Evolutionary conservation across 2,797 vertebrate genomes (phyloP).

Genomic region (Hafferia zeledoni): DNA sequence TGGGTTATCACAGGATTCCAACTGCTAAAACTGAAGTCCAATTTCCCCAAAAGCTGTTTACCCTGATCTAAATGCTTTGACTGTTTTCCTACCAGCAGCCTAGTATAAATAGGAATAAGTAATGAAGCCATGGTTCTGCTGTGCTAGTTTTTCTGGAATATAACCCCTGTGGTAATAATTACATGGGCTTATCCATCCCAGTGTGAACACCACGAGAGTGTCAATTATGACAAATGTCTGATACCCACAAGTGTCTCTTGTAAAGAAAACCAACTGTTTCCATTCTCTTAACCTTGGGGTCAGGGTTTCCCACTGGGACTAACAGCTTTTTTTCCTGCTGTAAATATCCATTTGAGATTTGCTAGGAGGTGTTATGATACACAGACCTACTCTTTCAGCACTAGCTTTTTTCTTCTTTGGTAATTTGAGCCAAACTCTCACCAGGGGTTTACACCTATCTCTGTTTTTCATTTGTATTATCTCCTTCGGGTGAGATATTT

Average conservation of each 20-base stretch:
- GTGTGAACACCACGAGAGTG: conserved; percentile 55
- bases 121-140: conserved; percentile 24
- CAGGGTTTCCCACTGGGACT: conserved; percentile 38
- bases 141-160: conserved; percentile 34
- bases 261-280: conserved; percentile 31
- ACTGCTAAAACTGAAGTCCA: background rate
- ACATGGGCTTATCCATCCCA: conserved; percentile 24
- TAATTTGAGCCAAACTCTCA: background rate
- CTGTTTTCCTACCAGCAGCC: background rate
- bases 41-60: background rate
- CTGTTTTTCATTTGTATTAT: conserved; percentile 17
- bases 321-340: conserved; percentile 37
- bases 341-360: conserved; percentile 29
- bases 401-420: background rate
- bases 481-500: conserved; percentile 9
- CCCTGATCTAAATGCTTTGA: background rate
- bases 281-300: conserved; percentile 36
- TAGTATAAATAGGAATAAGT: conserved; percentile 26
- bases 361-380: conserved; percentile 31
- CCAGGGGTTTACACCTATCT: background rate
- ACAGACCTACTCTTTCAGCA: conserved; percentile 7
- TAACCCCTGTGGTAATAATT: conserved; percentile 61
- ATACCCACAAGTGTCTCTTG: conserved; percentile 19
- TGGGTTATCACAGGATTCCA: background rate
- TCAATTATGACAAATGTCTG: conserved; percentile 53